A percentile compares a stretch with the other conserved stretches of the same genome.
Evolutionary conservation across 2,888 invertebrate species (phyloP).

Genomic region (Megastigmus dorsalis): DNA sequence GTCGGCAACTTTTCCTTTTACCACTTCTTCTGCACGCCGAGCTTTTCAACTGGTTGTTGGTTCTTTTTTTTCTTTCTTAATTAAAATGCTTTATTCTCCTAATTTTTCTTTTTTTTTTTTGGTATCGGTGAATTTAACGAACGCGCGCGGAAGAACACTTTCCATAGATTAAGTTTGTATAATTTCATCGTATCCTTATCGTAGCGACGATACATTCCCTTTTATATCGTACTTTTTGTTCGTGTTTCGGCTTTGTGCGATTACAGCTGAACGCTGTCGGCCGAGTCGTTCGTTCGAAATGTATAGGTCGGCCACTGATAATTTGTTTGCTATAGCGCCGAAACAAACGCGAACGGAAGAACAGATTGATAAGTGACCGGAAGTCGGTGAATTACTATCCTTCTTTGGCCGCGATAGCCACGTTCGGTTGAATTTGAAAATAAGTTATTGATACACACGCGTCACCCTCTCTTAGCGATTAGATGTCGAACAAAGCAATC

Average conservation of each 20-base stretch:
- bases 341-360: slow-evolving; percentile 65
- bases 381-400: slow-evolving; percentile 68
- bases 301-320: slow-evolving; percentile 46
- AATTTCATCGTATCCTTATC: slow-evolving; percentile 37
- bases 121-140: too few relatives aligned
- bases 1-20: slow-evolving; percentile 42
- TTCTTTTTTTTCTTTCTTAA: background rate
- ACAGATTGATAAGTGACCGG: slow-evolving; percentile 71
- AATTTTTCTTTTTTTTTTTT: too few relatives aligned
- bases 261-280: slow-evolving; percentile 15
- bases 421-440: slow-evolving; percentile 37
- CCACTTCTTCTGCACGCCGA: background rate
- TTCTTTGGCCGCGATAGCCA: slow-evolving; percentile 60
- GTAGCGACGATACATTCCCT: slow-evolving; percentile 18
- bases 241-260: slow-evolving; percentile 38
- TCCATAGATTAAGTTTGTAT: slow-evolving; percentile 22
- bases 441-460: slow-evolving; percentile 44
- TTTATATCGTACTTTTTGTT: slow-evolving; percentile 2
- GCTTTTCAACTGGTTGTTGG: background rate
- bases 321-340: slow-evolving; percentile 41
- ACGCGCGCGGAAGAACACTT: slow-evolving; percentile 8
- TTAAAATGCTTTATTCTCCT: background rate
- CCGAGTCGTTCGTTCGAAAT: slow-evolving; percentile 15
- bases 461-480: slow-evolving; percentile 14
- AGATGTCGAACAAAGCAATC: background rate